Conservation (phyloP, 2,888 invertebrate species). For the Platycheirus rosarum region DNA sequence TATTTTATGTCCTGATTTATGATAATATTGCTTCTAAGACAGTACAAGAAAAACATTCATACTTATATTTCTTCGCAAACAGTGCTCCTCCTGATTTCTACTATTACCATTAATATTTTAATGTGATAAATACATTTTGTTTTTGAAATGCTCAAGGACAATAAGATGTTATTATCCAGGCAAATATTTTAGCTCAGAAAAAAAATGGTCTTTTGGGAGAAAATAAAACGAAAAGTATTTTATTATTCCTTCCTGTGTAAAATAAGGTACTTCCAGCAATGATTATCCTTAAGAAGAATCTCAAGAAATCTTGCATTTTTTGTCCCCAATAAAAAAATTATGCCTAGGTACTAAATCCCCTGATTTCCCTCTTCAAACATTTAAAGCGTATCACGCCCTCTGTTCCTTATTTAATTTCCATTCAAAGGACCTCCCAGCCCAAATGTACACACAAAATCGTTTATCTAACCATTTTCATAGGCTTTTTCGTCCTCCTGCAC, state of each 20-base stretch:
- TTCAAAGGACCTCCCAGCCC: conserved; percentile 21
- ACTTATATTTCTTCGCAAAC: neutral
- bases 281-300: conserved; percentile 6
- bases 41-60: neutral
- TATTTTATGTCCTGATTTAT: too few species aligned
- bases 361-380: conserved; percentile 1
- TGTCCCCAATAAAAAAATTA: neutral
- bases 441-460: conserved; percentile 46
- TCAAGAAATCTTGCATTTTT: neutral
- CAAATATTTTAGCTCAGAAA: conserved; percentile 51
- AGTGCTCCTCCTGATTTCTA: neutral
- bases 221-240: neutral
- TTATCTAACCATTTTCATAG: conserved; percentile 48
- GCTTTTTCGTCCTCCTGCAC: neutral
- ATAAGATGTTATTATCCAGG: conserved; percentile 66
- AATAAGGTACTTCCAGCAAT: conserved; percentile 12
- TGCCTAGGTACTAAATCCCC: neutral
- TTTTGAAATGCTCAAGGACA: conserved; percentile 57
- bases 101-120: conserved; percentile 52
- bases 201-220: conserved; percentile 22
- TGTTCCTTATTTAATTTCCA: conserved; percentile 55
- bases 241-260: conserved; percentile 9
- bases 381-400: conserved; percentile 14
- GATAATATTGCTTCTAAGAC: conserved; percentile 7
- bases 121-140: conserved; percentile 65